phyloP scores from a whole-genome alignment of 2,888 invertebrate species.

The Lysandra coridon region DNA sequence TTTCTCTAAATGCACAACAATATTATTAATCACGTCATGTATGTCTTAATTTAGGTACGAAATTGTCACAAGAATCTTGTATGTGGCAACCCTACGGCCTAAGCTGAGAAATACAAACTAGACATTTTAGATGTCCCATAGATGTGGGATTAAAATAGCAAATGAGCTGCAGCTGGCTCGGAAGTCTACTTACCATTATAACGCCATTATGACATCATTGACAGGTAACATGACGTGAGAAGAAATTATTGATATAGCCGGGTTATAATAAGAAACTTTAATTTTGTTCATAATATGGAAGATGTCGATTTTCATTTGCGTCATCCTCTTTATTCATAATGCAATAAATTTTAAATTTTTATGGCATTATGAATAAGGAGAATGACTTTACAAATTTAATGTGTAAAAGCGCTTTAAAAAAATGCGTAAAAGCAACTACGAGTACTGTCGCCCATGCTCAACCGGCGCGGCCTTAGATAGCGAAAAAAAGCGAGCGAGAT shows the following conservation, averaged over 20 bases:
- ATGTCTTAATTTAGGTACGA: too few relatives aligned
- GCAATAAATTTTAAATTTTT: too few relatives aligned
- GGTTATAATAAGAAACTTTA: not conserved
- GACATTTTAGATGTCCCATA: conserved; percentile 13
- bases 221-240: conserved; percentile 1
- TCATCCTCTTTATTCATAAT: too few relatives aligned
- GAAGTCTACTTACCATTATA: conserved; percentile 6
- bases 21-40: too few relatives aligned
- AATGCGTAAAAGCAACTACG: too few relatives aligned
- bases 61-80: not conserved
- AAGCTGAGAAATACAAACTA: not conserved
- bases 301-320: not conserved
- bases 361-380: too few relatives aligned
- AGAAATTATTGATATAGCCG: not conserved
- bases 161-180: not conserved
- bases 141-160: conserved; percentile 13
- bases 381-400: too few relatives aligned
- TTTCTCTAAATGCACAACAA: too few relatives aligned
- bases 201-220: not conserved
- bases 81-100: not conserved
- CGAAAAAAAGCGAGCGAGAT: too few relatives aligned
- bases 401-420: too few relatives aligned
- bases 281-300: not conserved
- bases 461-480: too few relatives aligned
- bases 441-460: too few relatives aligned